Base-by-base conservation (phyloP, 2,797 vertebrate species). In the Mareca penelope region DNA sequence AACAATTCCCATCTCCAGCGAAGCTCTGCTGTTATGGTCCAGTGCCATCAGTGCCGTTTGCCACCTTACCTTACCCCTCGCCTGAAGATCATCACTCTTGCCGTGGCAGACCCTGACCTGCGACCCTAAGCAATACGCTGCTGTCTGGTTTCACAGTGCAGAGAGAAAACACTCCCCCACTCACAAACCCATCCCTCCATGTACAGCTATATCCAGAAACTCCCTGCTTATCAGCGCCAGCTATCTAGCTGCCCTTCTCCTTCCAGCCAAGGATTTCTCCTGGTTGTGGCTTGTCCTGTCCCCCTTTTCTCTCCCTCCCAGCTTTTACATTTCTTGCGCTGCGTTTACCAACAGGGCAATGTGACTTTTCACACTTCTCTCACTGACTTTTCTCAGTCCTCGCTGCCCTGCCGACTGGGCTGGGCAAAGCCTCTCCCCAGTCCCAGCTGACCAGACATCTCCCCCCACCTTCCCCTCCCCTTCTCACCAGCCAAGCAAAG, bases 341-440 rank as follows among this genome's bases (percentile, higher is more conserved):
- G 48, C 97, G 94, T 98, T 98, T 98, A 97, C 98, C 91, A 37
- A 97, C 98, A 94, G 93, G 69, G 88, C 87, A 90, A 93, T 96
- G 98, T 94, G 96, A 98, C 96, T 99, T 99, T 98, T 99, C 98
- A 97, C 98, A 98, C 97, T 50, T 50, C 13, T 50, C 48, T 50
- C 23, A 24, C 48, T 48, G 48, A 50, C 77, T 85, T 90, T 88
- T 96, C 97, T 98, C 96, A 96, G 98, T 96, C 95, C 97, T 98
- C 96, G 92, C 95, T 94, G 97, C 97, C 96, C 96, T 93, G 96
- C 89, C 97, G 97, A 96, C 97, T 94, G 97, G 98, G 95, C 97
- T 94, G 96, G 97, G 97, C 97, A 97, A 96, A 98, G 97, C 97
- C 97, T 97, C 98, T 97, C 96, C 96, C 95, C 95, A 95, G 88